Evolutionary conservation across 2,797 vertebrate genomes (phyloP), one percentile per base, ranked within the genome.

Genomic region (Epinephelus coioides): DNA sequence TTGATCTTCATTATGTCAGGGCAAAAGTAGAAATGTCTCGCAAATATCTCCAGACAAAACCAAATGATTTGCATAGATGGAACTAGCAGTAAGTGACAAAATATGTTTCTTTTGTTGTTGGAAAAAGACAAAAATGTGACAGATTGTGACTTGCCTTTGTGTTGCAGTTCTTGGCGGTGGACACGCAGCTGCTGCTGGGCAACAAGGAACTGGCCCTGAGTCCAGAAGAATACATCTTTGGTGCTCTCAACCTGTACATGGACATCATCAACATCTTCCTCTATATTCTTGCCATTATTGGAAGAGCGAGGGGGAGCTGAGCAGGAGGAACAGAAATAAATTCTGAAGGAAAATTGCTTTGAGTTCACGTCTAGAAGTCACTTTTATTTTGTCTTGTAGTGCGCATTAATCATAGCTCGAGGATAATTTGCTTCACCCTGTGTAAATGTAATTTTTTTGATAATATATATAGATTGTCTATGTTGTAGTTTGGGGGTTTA

Each of bases 231-330:
- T 98, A 98, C 0, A 69, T 98, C 81, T 98, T 97, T 21, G 97
- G 96, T 0, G 96, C 97, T 2, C 96, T 98, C 34, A 97, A 96
- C 89, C 96, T 98, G 74, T 98, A 98, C 95, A 97, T 94, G 0
- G 97, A 98, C 83, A 97, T 98, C 89, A 97, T 98, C 89, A 97
- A 98, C 93, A 95, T 98, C 86, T 97, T 98, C 87, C 92, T 97
- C 21, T 97, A 97, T 83, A 95, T 98, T 87, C 94, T 98, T 54
- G 93, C 97, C 47, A 96, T 97, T 61, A 78, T 97, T 6, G 96
- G 97, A 66, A 87, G 72, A 78, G 83, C 86, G 43, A 88, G 82
- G 66, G 84, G 86, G 9, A 75, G 76, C 65, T 93, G 78, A 90
- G 76, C 59, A 13, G 43, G 38, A 62, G 47, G 49, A 72, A 6